Percentiles rank a stretch among this genome's conserved stretches.
Conservation (phyloP, 2,797 vertebrate species). For the Gouania willdenowi region DNA sequence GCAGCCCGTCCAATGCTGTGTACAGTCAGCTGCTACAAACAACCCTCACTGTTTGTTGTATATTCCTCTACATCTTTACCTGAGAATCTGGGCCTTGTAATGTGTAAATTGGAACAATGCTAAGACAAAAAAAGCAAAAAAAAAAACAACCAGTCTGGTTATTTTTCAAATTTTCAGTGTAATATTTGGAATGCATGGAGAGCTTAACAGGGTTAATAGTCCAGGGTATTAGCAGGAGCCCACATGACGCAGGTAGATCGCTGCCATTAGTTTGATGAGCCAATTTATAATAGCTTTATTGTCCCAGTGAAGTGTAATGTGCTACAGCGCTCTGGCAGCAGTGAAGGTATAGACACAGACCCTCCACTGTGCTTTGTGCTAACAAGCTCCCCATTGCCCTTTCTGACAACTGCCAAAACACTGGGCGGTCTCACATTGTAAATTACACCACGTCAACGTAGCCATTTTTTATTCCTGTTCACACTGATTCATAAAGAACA, state of each 20-base stretch:
- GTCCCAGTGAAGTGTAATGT: slow-evolving; percentile 17
- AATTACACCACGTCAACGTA: slow-evolving; percentile 8
- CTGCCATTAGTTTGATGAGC: slow-evolving; percentile 1
- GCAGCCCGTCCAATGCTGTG: too few relatives aligned
- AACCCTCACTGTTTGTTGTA: too few relatives aligned
- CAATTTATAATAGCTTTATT: slow-evolving; percentile 20
- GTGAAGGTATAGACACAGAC: slow-evolving; percentile 17
- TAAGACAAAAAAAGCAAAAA: background rate
- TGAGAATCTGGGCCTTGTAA: too few relatives aligned
- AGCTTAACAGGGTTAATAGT: background rate
- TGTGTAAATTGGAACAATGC: background rate
- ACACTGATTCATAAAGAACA: slow-evolving; percentile 3
- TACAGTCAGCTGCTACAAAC: too few relatives aligned
- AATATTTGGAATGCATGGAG: background rate
- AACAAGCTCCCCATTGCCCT: slow-evolving; percentile 44
- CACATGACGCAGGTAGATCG: background rate
- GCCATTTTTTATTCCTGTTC: slow-evolving; percentile 6
- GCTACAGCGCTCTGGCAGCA: slow-evolving; percentile 14
- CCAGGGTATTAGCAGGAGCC: background rate
- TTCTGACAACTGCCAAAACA: slow-evolving; percentile 35
- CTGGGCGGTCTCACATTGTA: slow-evolving; percentile 16
- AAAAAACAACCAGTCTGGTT: background rate
- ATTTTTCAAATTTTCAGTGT: too few relatives aligned
- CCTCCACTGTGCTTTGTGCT: slow-evolving; percentile 21
- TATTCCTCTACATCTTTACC: too few relatives aligned